Base-by-base conservation (phyloP, 2,113 vertebrate genomes). In the Diphyllodes magnificus region DNA sequence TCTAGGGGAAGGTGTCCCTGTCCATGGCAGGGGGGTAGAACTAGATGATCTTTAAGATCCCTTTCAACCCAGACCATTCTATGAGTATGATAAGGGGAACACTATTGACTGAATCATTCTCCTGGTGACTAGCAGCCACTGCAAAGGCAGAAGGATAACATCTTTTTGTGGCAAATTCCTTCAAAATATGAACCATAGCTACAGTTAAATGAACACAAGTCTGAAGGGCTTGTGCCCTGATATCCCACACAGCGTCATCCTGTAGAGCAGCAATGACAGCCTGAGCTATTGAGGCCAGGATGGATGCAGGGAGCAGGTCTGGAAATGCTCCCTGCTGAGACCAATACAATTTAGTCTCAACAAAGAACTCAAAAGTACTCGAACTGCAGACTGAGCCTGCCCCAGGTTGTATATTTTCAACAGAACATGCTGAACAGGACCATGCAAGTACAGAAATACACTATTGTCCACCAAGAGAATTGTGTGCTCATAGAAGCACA, bases 311-410 rank as follows among this genome's bases (percentile, higher is more conserved):
- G 13, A 94, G 10, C 12, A 64, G 30, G 19, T 50, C 25, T 61
- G 37, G 71, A 80, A 88, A 73, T 1, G 0, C 33, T 63, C 45
- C 42, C 59, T 45, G 35, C 21, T 5, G 4, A 90, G 27, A 25
- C 44, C 21, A 79, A 68, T 16, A 27, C 7, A 65, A 56, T 66
- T 82, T 31, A 86, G 30, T 42, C 28, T 72, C 50, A 82, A 63
- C 0, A 3, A 78, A 70, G 18, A 86, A 73, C 50, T n/a, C 9
- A 0, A 1, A 49, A 82, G n/a, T 17, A 59, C 20, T 40, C 9
- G 1, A 84, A 69, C 27, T 90, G 40, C 68, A 93, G 54, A 35
- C 39, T 47, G 15, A 88, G 57, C 33, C 69, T 10, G 2, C 54
- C 47, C 39, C 13, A 35, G 25, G 13, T 13, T 40, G 37, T 2